Evolutionary conservation across 1,140 invertebrate genomes (phyloP), one percentile per base, ranked within the genome.

Genomic region (Zaprionus capensis): DNA sequence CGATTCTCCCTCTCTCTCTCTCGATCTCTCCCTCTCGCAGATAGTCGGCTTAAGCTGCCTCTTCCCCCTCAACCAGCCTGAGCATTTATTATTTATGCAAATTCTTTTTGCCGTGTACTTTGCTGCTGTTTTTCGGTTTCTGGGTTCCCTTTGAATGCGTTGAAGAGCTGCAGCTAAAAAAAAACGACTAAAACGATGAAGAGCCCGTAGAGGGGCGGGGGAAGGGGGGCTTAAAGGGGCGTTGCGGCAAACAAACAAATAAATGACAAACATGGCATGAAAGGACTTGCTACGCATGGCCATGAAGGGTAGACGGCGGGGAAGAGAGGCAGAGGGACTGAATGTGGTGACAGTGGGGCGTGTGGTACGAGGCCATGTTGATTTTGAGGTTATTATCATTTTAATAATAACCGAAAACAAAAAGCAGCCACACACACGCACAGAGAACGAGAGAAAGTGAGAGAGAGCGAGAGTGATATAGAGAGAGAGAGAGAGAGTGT

Each of bases 351-450:
- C 26, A 12, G 36, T 46, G 53, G 34, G 34, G 24, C 22, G 20
- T 36, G 51, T 46, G 66, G 31, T 70, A 71, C 73, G 73, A 71
- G 65, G 46, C 76, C 77, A 81, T 86, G 82, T 76, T 79, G 76
- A 71, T 86, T 86, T 78, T 87, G 81, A 67, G 83, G 83, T 74
- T 86, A 86, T 86, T 87, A 87, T 86, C 77, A 87, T 86, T 86
- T 86, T 83, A 82, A 87, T 87, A 87, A 86, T 80, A 86, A 82
- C 83, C 72, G 53, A 66, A 87, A 76, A 80, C 86, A 81, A 87
- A 79, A 76, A 72, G 44, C 49, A 36, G 41, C 20, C 76, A 55
- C 44, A 57, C 67, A 57, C 67, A 76, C 44, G 51, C 63, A 49
- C 67, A 76, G 12, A 49, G 28, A 20, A 2, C 15, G 15, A 11